phyloP scores from a whole-genome alignment of 2,888 invertebrate genomes.

The Cepaea hortensis region DNA sequence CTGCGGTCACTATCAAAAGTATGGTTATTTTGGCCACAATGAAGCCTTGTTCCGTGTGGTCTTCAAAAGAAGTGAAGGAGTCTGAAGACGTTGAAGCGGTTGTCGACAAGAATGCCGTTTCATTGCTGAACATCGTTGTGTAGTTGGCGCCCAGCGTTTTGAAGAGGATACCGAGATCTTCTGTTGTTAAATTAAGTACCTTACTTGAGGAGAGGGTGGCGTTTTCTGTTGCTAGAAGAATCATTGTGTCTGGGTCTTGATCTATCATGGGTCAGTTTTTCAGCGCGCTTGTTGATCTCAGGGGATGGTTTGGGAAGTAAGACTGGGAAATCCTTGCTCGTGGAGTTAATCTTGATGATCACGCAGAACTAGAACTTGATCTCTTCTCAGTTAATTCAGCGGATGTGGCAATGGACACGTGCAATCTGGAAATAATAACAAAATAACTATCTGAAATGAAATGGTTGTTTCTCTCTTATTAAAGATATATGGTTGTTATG shows the following conservation, averaged over 20 bases:
- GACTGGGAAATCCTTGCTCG: too few relatives aligned
- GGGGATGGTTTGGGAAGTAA: too few relatives aligned
- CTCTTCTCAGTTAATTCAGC: too few relatives aligned
- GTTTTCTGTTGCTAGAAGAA: background rate
- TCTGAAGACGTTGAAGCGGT: background rate
- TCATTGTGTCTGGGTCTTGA: background rate
- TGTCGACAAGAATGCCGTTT: background rate
- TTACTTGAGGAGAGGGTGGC: background rate
- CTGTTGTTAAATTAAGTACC: background rate
- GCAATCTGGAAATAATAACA: too few relatives aligned
- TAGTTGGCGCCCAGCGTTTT: background rate
- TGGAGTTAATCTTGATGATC: too few relatives aligned
- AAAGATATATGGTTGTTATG: too few relatives aligned
- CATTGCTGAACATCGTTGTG: background rate
- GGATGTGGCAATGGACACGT: too few relatives aligned
- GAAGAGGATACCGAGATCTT: background rate
- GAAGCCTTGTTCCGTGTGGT: background rate
- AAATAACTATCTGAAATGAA: too few relatives aligned
- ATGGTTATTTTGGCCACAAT: constrained; percentile 3
- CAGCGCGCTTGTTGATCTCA: too few relatives aligned
- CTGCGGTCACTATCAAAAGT: constrained; percentile 50
- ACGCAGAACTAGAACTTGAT: too few relatives aligned
- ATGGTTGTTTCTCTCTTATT: too few relatives aligned
- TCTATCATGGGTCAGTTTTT: too few relatives aligned
- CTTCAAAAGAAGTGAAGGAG: background rate